Conservation (phyloP, 2,888 invertebrate genomes). For the Tenthredo scrophulariae region DNA sequence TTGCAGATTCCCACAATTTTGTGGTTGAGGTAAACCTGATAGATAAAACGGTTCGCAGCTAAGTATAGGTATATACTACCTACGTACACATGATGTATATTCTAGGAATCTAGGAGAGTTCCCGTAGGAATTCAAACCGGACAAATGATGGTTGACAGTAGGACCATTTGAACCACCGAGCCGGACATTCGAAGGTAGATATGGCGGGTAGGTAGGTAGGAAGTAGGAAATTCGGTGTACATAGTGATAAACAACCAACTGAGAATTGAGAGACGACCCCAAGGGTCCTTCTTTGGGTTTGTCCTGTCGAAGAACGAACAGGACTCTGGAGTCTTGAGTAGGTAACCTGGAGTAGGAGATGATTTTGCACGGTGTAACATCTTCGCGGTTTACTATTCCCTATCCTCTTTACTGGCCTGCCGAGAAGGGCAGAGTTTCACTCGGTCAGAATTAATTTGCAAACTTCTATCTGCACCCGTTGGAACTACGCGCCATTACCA, state of each 20-base stretch:
- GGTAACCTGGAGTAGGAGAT: neutral
- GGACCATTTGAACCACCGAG: neutral
- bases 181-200: neutral
- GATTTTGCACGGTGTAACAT: neutral
- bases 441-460: conserved; percentile 49
- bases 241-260: neutral
- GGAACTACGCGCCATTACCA: conserved; percentile 18
- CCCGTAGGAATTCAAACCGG: neutral
- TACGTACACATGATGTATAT: neutral
- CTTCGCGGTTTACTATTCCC: neutral
- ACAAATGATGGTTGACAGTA: neutral
- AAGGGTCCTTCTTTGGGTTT: conserved; percentile 26
- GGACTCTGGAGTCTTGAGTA: neutral
- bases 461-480: conserved; percentile 28
- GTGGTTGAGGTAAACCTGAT: neutral
- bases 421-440: neutral
- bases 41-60: neutral
- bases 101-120: neutral
- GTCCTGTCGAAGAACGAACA: neutral
- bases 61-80: no score
- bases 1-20: neutral
- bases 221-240: neutral
- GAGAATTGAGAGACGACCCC: conserved; percentile 14
- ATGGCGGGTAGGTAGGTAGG: neutral
- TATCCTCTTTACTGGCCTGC: neutral